Percentiles rank a stretch among this genome's conserved stretches.
These are phyloP conservation scores for Spea hammondii DNA, from an alignment of 2,797 vertebrate genomes.

Conservation along the genomic window DNA sequence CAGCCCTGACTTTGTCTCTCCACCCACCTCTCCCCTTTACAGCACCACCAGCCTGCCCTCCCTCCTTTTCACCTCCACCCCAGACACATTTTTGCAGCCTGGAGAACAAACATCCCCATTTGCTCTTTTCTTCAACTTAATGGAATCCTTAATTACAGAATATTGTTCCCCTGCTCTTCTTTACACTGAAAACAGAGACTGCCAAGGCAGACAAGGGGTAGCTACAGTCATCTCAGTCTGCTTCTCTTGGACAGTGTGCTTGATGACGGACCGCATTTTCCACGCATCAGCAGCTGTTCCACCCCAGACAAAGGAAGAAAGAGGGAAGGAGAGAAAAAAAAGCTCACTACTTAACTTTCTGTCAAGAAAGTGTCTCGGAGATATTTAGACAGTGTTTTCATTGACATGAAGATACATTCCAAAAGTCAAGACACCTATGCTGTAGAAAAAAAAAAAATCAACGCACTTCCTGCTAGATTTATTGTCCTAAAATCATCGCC, in stretches of 20 bases:
- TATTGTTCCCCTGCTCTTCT: slow-evolving; percentile 94
- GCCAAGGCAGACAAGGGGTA: slow-evolving; percentile 68
- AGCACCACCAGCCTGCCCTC: slow-evolving; percentile 64
- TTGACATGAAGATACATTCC: slow-evolving; percentile 62
- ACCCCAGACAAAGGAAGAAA: slow-evolving; percentile 65
- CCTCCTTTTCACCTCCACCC: slow-evolving; percentile 60
- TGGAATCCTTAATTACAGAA: slow-evolving; percentile 99
- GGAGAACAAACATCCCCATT: slow-evolving; percentile 86
- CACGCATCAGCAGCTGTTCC: slow-evolving; percentile 83
- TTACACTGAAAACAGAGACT: slow-evolving; percentile 74
- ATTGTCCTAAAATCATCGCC: not conserved
- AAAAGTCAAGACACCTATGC: slow-evolving; percentile 59
- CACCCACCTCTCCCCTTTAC: slow-evolving; percentile 74
- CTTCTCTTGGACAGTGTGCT: slow-evolving; percentile 64
- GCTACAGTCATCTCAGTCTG: slow-evolving; percentile 73
- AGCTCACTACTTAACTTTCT: slow-evolving; percentile 60
- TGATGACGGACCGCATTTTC: slow-evolving; percentile 78
- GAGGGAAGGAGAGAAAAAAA: slow-evolving; percentile 12
- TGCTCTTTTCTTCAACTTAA: slow-evolving; percentile 98
- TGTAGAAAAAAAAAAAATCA: not conserved
- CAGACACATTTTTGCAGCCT: slow-evolving; percentile 79
- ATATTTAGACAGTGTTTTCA: slow-evolving; percentile 61
- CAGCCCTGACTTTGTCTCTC: slow-evolving; percentile 87
- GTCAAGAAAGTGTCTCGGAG: slow-evolving; percentile 65
- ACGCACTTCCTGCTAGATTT: not conserved